These are phyloP conservation scores for Hypocryptadius cinnamomeus DNA, from an alignment of 2,113 vertebrate genomes.

Conservation along the genomic window DNA sequence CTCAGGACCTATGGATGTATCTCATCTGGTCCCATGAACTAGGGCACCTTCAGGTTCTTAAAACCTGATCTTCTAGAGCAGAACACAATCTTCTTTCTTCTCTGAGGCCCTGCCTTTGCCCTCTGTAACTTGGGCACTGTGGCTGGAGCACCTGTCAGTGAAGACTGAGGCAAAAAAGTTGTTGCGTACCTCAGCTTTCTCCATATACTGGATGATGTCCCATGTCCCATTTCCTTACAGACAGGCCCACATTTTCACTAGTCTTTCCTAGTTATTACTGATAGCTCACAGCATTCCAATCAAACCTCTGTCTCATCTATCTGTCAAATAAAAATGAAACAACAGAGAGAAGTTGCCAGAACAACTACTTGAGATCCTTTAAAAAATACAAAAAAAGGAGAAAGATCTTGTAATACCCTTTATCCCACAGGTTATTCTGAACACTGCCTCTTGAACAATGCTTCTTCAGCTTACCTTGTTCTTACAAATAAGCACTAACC, in stretches of 20 bases:
- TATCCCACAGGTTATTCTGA: neutral
- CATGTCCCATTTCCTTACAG: neutral
- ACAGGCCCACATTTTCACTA: neutral
- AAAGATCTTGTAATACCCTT: neutral
- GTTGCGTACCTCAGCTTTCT: neutral
- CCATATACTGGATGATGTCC: too few species aligned
- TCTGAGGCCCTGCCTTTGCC: neutral
- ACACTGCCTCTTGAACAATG: neutral
- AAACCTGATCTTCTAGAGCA: neutral
- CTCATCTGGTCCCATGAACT: neutral
- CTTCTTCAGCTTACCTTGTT: neutral
- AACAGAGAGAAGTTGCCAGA: neutral
- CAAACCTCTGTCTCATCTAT: conserved; percentile 12
- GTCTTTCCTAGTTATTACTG: neutral
- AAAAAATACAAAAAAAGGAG: neutral
- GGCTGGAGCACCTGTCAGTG: neutral
- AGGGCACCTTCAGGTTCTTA: neutral
- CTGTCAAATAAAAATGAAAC: conserved; percentile 31
- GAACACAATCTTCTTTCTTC: neutral
- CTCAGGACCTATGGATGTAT: neutral
- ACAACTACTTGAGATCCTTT: neutral
- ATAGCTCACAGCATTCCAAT: conserved; percentile 13
- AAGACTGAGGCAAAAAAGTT: neutral
- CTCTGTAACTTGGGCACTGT: neutral
- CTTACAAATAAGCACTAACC: neutral